Evolutionary conservation across 1,140 invertebrate genomes (phyloP), one percentile per base, ranked within the genome.

Genomic region (Drosophila ananassae): DNA sequence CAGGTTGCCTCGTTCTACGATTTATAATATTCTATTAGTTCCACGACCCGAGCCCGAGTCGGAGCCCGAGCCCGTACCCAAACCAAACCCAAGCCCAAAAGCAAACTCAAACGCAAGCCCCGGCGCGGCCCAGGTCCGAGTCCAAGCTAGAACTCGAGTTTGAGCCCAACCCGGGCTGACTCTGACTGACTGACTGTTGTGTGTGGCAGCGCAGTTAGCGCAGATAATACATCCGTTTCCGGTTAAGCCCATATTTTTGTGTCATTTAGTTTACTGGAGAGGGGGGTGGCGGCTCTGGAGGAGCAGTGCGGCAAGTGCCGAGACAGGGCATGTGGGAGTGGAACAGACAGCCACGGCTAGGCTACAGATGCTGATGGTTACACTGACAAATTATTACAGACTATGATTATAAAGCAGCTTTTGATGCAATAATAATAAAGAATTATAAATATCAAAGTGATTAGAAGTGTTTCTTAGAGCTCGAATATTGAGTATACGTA

Each of bases 151-250:
- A 44, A 9, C 44, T 47, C 30, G 57, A 32, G 47, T 44, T 67
- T 41, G 39, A 48, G 57, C 73, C 66, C 64, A 78, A 51, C 66
- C 71, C 69, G 34, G 69, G 24, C 66, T 67, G 63, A 21, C 66
- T 24, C 59, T 57, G 51, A 68, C 67, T 57, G 66, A 68, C 67
- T 57, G 66, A 56, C 41, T 48, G 51, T 53, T 68, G 66, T 69
- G 67, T 75, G 72, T 74, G 66, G 62, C 87, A 77, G 87, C 87
- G 82, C 79, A 91, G 90, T 91, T 91, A 91, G 90, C 90, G 90
- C 90, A 91, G 90, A 91, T 91, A 91, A 91, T 91, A 91, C 90
- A 91, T 91, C 90, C 90, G 90, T 82, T 91, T 91, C 90, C 90
- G 90, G 90, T 91, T 91, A 91, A 89, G 90, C 90, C 90, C 90